These are phyloP conservation scores for Microplitis demolitor DNA, from an alignment of 1,140 invertebrate genomes.

Conservation along the genomic window DNA sequence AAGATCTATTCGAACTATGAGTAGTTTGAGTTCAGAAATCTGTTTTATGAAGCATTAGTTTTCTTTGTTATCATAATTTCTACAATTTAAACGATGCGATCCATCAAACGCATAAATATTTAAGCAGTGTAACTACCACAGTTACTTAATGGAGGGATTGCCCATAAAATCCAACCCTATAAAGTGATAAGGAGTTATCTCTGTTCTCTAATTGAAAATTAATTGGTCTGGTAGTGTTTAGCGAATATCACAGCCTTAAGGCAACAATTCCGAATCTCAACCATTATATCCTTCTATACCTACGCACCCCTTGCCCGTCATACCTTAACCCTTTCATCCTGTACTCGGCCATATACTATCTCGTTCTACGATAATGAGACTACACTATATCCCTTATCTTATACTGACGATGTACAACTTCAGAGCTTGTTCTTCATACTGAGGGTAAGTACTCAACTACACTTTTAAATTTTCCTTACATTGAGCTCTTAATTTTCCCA, in stretches of 20 bases:
- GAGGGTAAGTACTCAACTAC: too few relatives aligned
- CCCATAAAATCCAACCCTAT: constrained; percentile 44
- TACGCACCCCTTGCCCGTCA: neutral
- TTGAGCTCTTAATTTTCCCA: too few relatives aligned
- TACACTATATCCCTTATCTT: too few relatives aligned
- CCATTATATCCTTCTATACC: neutral
- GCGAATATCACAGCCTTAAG: constrained; percentile 25
- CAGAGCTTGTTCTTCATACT: too few relatives aligned
- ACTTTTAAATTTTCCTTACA: too few relatives aligned
- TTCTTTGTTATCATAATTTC: too few relatives aligned
- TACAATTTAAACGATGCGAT: too few relatives aligned
- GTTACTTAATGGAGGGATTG: constrained; percentile 23
- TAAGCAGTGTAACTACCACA: neutral
- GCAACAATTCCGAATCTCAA: constrained; percentile 28
- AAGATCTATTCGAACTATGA: too few relatives aligned
- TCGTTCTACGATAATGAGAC: too few relatives aligned
- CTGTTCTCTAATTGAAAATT: constrained; percentile 38
- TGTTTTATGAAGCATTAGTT: too few relatives aligned
- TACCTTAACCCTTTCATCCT: neutral
- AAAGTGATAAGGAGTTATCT: constrained; percentile 38
- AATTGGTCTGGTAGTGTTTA: constrained; percentile 37
- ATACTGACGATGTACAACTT: too few relatives aligned
- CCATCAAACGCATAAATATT: neutral
- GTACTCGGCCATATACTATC: neutral
- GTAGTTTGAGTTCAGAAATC: too few relatives aligned